These are phyloP conservation scores for Pyrocoelia pectoralis DNA, from an alignment of 2,888 invertebrate species.

Conservation along the genomic window DNA sequence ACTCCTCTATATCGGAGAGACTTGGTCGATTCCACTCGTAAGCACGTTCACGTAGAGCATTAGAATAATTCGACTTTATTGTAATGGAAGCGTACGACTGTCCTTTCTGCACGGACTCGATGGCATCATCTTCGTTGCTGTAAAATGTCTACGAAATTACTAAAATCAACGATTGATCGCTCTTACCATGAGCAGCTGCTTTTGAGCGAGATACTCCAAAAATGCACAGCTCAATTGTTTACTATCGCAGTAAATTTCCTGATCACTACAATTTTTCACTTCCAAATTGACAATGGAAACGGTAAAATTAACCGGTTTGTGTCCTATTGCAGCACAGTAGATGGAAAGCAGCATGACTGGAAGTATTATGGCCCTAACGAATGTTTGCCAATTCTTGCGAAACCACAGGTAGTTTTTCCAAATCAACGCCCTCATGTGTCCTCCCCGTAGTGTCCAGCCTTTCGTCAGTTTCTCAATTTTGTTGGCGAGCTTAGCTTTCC, in stretches of 20 bases:
- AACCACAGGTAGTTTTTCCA: constrained; percentile 91
- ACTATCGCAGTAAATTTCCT: constrained; percentile 64
- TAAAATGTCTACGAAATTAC: constrained; percentile 62
- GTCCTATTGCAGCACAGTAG: constrained; percentile 88
- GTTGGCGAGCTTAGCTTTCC: neutral
- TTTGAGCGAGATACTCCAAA: constrained; percentile 71
- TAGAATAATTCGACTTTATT: constrained; percentile 80
- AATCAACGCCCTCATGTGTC: constrained; percentile 76
- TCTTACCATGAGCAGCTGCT: constrained; percentile 69
- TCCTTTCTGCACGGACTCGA: constrained; percentile 72
- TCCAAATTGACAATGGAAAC: constrained; percentile 86
- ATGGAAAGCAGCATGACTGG: constrained; percentile 86
- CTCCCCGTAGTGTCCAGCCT: neutral
- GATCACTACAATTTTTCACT: constrained; percentile 55
- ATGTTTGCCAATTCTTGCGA: constrained; percentile 82
- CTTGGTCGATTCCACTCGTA: constrained; percentile 64
- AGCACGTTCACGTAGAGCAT: constrained; percentile 65
- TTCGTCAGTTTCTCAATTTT: neutral
- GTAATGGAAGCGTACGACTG: constrained; percentile 79
- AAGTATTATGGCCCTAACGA: constrained; percentile 85
- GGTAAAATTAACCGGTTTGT: constrained; percentile 78
- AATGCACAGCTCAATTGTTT: constrained; percentile 80
- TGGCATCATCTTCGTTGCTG: constrained; percentile 67
- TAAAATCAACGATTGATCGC: constrained; percentile 73
- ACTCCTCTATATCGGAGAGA: constrained; percentile 65